A percentile compares a stretch with the other conserved stretches of the same genome.
These are phyloP conservation scores for Zootermopsis nevadensis DNA, from an alignment of 2,888 invertebrate species.

Conservation along the genomic window DNA sequence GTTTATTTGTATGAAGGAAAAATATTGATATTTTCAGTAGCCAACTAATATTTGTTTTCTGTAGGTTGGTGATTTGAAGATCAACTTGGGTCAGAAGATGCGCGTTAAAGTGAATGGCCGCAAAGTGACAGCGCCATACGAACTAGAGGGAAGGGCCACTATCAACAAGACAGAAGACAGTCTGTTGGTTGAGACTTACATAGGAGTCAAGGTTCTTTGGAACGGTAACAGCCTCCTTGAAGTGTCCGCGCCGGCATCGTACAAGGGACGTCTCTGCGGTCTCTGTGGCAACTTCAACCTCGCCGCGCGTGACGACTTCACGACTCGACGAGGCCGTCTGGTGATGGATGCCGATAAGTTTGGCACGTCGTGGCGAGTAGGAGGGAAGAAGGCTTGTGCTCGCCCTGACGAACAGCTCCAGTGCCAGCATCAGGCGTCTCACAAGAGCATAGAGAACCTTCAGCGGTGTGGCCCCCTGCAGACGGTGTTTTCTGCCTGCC, in stretches of 20 bases:
- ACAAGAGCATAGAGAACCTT: conserved; percentile 59
- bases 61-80: conserved; percentile 74
- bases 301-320: conserved; percentile 85
- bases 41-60: neutral
- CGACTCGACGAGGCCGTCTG: conserved; percentile 73
- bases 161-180: conserved; percentile 75
- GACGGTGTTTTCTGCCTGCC: conserved; percentile 69
- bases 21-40: too few relatives aligned
- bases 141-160: conserved; percentile 57
- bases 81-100: conserved; percentile 88
- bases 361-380: conserved; percentile 92
- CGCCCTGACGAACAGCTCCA: conserved; percentile 65
- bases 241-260: conserved; percentile 79
- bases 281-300: conserved; percentile 96
- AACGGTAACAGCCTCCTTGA: conserved; percentile 94
- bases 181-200: conserved; percentile 73
- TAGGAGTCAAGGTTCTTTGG: conserved; percentile 90
- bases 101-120: conserved; percentile 88
- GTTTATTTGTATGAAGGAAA: too few relatives aligned
- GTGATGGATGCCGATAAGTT: conserved; percentile 77
- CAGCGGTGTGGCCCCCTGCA: conserved; percentile 67
- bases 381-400: conserved; percentile 79
- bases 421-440: conserved; percentile 45
- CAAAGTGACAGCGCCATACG: conserved; percentile 77
- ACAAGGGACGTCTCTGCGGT: conserved; percentile 85